A percentile compares a stretch with the other conserved stretches of the same genome.
phyloP scores from a whole-genome alignment of 2,113 vertebrate species.

The Shinisaurus crocodilurus region DNA sequence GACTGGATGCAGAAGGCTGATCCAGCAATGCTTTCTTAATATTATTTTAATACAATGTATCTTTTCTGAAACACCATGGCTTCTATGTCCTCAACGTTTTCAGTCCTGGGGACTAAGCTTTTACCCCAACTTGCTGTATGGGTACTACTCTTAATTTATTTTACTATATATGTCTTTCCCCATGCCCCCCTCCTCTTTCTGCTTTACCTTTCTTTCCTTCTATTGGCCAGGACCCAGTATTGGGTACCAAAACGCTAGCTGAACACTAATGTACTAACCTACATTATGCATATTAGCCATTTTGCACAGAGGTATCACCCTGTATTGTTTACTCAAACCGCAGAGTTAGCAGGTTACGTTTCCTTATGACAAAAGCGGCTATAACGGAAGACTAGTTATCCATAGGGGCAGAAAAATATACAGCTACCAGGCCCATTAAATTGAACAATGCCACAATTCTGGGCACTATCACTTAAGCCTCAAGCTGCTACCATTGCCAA shows the following conservation, averaged over 20 bases:
- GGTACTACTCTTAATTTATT: neutral
- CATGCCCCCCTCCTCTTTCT: neutral
- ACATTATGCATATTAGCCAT: neutral
- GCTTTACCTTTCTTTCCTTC: neutral
- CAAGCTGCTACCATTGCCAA: neutral
- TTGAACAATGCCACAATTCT: neutral
- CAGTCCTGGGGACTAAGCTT: neutral
- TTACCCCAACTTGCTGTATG: neutral
- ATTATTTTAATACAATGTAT: neutral
- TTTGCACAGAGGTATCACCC: neutral
- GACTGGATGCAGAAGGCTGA: neutral
- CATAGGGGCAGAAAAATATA: too few relatives aligned
- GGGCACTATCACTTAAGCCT: neutral
- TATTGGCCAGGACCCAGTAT: neutral
- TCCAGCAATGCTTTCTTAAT: neutral
- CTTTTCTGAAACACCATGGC: neutral
- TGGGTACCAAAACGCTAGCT: neutral
- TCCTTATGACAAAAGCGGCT: neutral
- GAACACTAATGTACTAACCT: neutral
- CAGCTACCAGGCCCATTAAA: too few relatives aligned
- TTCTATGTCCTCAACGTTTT: neutral
- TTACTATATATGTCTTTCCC: neutral
- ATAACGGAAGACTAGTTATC: too few relatives aligned
- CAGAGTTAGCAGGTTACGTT: neutral
- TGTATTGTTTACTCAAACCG: neutral